phyloP scores from a whole-genome alignment of 2,113 vertebrate species.

The Thamnaconus septentrionalis region DNA sequence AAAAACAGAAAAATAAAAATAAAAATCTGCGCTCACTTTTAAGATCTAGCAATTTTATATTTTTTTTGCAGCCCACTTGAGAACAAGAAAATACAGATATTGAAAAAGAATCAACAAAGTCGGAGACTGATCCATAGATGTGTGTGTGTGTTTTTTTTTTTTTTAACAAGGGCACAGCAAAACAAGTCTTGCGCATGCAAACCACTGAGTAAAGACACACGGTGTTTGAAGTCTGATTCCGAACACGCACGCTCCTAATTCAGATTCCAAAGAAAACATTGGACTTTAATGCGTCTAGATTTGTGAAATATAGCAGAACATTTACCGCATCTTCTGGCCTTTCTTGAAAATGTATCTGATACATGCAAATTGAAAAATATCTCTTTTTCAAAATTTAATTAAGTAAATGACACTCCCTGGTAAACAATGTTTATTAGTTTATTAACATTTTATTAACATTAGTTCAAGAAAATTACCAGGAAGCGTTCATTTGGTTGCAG shows the following conservation, averaged over 20 bases:
- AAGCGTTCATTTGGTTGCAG: too few species aligned
- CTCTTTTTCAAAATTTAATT: not conserved
- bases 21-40: conserved; percentile 34
- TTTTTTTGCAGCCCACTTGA: conserved; percentile 20
- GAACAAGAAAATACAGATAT: conserved; percentile 30
- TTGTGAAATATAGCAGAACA: not conserved
- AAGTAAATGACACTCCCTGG: not conserved
- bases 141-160: not conserved
- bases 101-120: not conserved
- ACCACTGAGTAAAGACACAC: conserved; percentile 21
- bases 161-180: conserved; percentile 10
- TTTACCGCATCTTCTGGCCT: not conserved
- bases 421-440: not conserved
- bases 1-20: conserved; percentile 10
- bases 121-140: conserved; percentile 18
- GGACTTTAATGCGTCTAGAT: conserved; percentile 9
- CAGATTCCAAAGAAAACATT: not conserved
- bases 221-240: conserved; percentile 27
- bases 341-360: conserved; percentile 10
- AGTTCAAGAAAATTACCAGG: too few species aligned
- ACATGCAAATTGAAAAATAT: not conserved
- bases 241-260: not conserved
- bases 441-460: too few species aligned
- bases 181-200: conserved; percentile 10
- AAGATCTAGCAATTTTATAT: conserved; percentile 34